Evolutionary conservation across 2,113 vertebrate species (phyloP).

Genomic region (Antechinus flavipes): DNA sequence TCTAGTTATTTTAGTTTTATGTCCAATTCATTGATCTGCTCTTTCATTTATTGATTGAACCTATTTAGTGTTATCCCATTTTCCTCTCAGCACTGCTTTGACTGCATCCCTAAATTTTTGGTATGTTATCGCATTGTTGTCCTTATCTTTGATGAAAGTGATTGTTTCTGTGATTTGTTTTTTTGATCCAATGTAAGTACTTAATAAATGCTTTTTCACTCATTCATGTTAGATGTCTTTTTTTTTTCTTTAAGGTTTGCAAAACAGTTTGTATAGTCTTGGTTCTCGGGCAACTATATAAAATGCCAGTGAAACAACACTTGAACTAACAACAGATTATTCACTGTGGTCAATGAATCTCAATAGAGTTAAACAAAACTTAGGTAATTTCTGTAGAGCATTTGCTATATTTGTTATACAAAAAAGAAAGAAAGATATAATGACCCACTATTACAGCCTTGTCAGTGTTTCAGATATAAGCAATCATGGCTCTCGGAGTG

Average conservation of each 20-base stretch:
- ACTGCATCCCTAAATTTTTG: background rate
- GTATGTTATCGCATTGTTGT: background rate
- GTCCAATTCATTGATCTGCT: background rate
- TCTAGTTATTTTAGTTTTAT: background rate
- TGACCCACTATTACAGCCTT: background rate
- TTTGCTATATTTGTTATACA: background rate
- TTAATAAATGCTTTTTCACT: background rate
- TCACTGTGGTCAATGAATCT: background rate
- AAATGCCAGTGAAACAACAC: background rate
- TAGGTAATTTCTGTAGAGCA: background rate
- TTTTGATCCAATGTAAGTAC: background rate
- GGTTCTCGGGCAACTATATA: background rate
- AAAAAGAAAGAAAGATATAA: background rate
- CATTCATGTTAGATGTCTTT: background rate
- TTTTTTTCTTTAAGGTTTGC: background rate
- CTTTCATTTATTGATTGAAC: background rate
- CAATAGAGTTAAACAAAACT: background rate
- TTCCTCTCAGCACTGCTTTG: background rate
- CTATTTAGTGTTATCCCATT: background rate
- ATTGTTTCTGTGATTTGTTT: background rate
- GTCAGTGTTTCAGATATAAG: background rate
- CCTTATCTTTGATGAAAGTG: background rate
- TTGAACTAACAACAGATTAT: background rate
- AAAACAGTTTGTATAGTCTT: background rate
- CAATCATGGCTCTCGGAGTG: background rate